Evolutionary conservation across 2,113 vertebrate species (phyloP).

Genomic region (Rhizomys pruinosus): DNA sequence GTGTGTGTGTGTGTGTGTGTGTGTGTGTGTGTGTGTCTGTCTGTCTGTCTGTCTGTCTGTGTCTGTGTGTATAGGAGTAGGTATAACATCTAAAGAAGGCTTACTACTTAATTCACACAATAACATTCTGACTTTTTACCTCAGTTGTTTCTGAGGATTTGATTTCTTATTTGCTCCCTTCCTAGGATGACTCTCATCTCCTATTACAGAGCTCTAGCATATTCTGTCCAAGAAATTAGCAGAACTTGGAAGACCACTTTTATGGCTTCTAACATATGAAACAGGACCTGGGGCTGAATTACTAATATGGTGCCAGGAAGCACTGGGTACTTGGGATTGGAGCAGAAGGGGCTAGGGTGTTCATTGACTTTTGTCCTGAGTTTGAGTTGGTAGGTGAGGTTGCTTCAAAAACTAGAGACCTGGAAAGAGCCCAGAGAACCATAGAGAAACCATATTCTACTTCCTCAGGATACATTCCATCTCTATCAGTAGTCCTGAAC

Average conservation of each 20-base stretch:
- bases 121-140: not conserved
- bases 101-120: not conserved
- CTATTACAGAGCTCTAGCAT: not conserved
- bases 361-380: not conserved
- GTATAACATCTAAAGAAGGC: not conserved
- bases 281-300: not conserved
- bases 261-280: not conserved
- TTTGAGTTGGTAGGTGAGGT: not conserved
- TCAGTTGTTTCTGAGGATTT: not conserved
- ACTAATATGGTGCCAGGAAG: too few species aligned
- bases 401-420: not conserved
- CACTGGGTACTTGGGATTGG: not conserved
- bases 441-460: too few species aligned
- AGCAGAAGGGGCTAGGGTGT: not conserved
- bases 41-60: not conserved
- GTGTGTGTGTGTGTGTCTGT: not conserved
- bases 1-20: not conserved
- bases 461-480: not conserved
- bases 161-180: not conserved
- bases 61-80: too few species aligned
- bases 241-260: not conserved
- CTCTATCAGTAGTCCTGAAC: not conserved
- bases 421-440: not conserved
- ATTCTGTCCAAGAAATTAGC: not conserved
- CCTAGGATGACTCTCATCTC: not conserved